Conservation (phyloP, 1,140 invertebrate genomes). For the Cyclargus thomasi region DNA sequence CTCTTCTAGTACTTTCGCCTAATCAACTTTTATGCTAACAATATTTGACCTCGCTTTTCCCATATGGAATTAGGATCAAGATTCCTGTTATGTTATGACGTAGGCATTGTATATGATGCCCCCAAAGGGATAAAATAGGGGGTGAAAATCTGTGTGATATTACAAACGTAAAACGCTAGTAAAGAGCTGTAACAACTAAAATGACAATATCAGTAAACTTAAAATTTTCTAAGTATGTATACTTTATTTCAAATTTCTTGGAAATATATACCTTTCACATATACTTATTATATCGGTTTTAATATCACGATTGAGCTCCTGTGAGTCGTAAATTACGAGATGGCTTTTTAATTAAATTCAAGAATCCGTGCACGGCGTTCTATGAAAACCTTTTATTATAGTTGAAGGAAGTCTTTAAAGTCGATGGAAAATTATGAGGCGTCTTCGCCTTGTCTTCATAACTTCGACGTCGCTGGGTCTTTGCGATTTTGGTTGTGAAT, state of each 20-base stretch:
- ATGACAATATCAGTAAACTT: too few species aligned
- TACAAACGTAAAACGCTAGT: too few species aligned
- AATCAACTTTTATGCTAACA: not conserved
- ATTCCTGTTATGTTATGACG: too few species aligned
- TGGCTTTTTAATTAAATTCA: constrained; percentile 1
- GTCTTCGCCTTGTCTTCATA: not conserved
- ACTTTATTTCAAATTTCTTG: too few species aligned
- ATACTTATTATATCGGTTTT: not conserved
- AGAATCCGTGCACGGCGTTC: not conserved
- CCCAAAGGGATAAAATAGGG: too few species aligned
- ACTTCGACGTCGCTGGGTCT: not conserved
- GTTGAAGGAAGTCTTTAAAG: not conserved
- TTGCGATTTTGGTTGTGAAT: not conserved
- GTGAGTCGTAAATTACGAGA: not conserved
- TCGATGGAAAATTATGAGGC: not conserved
- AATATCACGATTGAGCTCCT: not conserved
- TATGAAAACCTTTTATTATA: not conserved
- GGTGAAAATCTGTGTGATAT: too few species aligned
- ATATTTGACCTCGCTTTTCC: too few species aligned
- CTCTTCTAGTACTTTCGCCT: not conserved
- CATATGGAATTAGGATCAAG: too few species aligned
- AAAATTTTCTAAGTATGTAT: too few species aligned
- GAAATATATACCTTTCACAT: too few species aligned
- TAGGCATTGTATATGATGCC: too few species aligned
- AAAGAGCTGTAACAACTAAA: too few species aligned